Base-by-base conservation (phyloP, 2,888 invertebrate species). In the Koerneria pararmatus region DNA sequence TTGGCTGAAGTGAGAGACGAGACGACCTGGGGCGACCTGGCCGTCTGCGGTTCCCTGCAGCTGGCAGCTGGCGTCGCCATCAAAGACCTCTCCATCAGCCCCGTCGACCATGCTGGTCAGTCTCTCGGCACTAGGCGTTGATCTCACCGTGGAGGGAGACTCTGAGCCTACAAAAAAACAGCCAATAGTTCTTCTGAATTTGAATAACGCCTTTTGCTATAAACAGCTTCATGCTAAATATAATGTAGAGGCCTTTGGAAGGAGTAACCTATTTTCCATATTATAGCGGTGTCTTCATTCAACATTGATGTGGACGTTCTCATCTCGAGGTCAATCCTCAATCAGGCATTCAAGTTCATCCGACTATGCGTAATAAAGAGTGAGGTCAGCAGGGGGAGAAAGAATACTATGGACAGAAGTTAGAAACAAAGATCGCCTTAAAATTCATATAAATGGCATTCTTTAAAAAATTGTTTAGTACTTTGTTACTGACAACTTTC, bases 1-100 rank as follows among this genome's bases (percentile, higher is more conserved):
- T 32, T 64, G 31, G 64, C 54, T 19, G 64, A 64, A 32, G 63
- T 49, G 35, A 51, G 62, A 24, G 56, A 64, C 46, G 64, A 64
- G 64, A 64, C 64, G 37, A 22, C 27, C n/a, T 64, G 64, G 64
- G 54, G 54, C 29, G 64, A 64, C 22, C 37, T 48, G 11, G 48
- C 27, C 24, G 54, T 64, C 31, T 64, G 64, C 27, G 64, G 64
- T 0, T 32, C 41, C 22, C 22, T 64, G 41, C 64, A 64, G 32
- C 32, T 64, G 41, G 56, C 54, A 2, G 64, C 56, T 6, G 64
- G 54, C 2, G 41, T 64, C 24, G 64, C 31, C 1, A 34, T 64
- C 3, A 5, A 56, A 2, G 5, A 34, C 22, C 64, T 64, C 4
- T 56, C 54, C 41, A 15, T 64, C 29, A 32, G 32, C 24, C 64